These are phyloP conservation scores for Vireo altiloquus DNA, from an alignment of 2,113 vertebrate species.

Conservation along the genomic window DNA sequence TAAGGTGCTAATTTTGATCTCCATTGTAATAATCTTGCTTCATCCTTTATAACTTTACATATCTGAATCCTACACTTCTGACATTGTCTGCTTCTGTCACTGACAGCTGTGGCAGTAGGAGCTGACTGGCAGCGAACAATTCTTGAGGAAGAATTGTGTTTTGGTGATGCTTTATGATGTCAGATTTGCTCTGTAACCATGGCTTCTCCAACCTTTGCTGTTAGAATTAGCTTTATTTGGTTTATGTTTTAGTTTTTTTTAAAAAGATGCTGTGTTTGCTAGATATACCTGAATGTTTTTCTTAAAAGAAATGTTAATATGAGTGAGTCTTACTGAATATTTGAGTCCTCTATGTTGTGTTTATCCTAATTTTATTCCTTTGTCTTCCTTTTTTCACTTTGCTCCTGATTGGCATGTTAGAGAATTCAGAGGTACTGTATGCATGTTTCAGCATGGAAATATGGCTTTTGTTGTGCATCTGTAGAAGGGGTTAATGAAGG, in stretches of 20 bases:
- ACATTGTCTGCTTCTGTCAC: background rate
- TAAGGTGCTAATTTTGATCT: background rate
- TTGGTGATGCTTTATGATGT: background rate
- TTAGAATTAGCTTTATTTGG: background rate
- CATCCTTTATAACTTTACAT: background rate
- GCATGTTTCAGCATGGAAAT: slow-evolving; percentile 63
- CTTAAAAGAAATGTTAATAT: background rate
- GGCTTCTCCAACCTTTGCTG: background rate
- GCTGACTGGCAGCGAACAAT: background rate
- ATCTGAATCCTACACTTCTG: slow-evolving; percentile 5
- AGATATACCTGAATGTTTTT: slow-evolving; percentile 7
- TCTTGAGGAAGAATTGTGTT: background rate
- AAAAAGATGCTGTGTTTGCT: background rate
- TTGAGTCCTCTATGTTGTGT: slow-evolving; percentile 25
- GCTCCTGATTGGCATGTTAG: slow-evolving; percentile 63
- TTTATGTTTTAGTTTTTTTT: background rate
- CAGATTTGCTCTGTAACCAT: slow-evolving; percentile 1
- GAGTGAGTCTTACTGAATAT: slow-evolving; percentile 8
- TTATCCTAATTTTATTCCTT: slow-evolving; percentile 65
- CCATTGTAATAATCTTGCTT: background rate
- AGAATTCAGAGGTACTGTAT: slow-evolving; percentile 69
- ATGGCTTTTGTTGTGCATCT: background rate
- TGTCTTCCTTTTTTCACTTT: slow-evolving; percentile 60
- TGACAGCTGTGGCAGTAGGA: slow-evolving; percentile 11
- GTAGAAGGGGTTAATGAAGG: background rate